Conservation (phyloP, 2,113 vertebrate species). For the Sisor rabdophorus region DNA sequence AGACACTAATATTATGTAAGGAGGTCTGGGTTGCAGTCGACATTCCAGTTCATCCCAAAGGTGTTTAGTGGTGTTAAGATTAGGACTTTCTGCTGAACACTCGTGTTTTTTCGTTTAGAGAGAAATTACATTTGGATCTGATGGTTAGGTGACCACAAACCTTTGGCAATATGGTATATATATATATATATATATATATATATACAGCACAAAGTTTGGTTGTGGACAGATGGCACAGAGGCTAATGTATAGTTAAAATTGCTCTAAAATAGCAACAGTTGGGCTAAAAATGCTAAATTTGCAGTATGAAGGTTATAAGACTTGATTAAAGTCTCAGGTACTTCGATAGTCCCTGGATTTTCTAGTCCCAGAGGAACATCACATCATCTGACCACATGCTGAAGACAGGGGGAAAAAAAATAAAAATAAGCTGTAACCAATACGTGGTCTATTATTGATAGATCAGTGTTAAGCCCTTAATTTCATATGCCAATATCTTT, state of each 20-base stretch:
- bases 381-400: neutral
- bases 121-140: no score
- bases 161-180: no score
- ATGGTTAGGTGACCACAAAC: no score
- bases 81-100: no score
- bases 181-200: no score
- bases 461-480: neutral
- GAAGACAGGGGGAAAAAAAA: neutral
- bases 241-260: constrained; percentile 23
- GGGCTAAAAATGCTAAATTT: constrained; percentile 19
- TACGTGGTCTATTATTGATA: neutral
- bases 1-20: no score
- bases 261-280: constrained; percentile 13
- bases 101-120: no score
- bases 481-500: no score
- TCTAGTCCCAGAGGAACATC: constrained; percentile 11
- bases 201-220: no score
- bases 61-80: no score
- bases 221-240: neutral
- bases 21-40: no score
- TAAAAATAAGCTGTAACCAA: neutral
- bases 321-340: neutral
- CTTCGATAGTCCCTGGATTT: constrained; percentile 29
- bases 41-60: no score
- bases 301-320: neutral